Conservation (phyloP, 2,113 vertebrate genomes). For the Pterophyllum scalare region DNA sequence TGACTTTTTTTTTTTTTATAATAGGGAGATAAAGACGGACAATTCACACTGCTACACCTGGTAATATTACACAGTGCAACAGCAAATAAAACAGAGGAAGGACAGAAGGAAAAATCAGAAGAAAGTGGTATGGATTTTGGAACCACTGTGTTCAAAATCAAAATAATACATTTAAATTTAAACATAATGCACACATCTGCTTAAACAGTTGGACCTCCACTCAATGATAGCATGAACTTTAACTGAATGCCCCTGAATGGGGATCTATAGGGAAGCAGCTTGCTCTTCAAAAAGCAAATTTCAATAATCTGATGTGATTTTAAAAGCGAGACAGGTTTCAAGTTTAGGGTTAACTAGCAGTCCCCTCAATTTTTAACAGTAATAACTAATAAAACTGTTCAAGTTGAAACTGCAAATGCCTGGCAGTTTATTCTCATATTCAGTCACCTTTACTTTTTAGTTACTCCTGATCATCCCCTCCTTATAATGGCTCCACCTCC, state of each 20-base stretch:
- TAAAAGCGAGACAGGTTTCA: neutral
- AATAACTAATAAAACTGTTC: neutral
- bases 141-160: neutral
- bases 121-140: constrained; percentile 14
- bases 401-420: neutral
- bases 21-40: constrained; percentile 25
- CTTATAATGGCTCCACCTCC: neutral
- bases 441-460: neutral
- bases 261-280: neutral
- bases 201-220: constrained; percentile 19
- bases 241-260: constrained; percentile 23
- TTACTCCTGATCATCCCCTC: neutral
- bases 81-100: constrained; percentile 26
- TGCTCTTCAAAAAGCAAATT: neutral
- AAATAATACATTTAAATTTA: neutral
- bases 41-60: constrained; percentile 42
- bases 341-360: neutral
- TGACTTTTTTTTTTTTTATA: neutral
- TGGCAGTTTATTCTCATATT: neutral
- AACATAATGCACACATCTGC: constrained; percentile 14
- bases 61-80: neutral
- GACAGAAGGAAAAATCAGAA: constrained; percentile 6
- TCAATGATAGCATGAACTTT: constrained; percentile 38
- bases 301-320: neutral
- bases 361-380: neutral